Base-by-base conservation (phyloP, 2,888 invertebrate genomes). In the Timema podura region DNA sequence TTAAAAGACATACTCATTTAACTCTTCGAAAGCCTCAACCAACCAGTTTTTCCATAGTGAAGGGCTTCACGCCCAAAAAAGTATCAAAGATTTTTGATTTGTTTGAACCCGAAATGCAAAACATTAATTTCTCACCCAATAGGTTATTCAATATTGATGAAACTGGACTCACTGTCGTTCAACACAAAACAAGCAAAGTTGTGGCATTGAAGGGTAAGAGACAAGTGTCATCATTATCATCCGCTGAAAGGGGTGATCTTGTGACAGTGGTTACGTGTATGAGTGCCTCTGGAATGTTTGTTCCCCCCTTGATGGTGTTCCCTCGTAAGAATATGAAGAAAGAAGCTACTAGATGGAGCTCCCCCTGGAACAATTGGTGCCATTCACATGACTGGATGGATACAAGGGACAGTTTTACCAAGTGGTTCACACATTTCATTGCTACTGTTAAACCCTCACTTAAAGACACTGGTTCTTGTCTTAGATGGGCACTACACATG, bases 191-290 rank as follows among this genome's bases (percentile, higher is more conserved):
- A n/a, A n/a, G n/a, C n/a, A n/a, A n/a, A n/a, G n/a, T n/a, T n/a
- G n/a, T n/a, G n/a, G n/a, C n/a, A n/a, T n/a, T n/a, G n/a, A n/a
- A n/a, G n/a, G n/a, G n/a, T n/a, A n/a, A n/a, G n/a, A n/a, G n/a
- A n/a, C 77, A 79, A 74, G 75, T 80, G 44, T 77, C 74, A 8
- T 68, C 77, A 54, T 15, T 77, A 67, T 77, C 77, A n/a, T 78
- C 78, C 69, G 77, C 77, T n/a, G 59, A 80, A 76, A 71, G 79
- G 69, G 79, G 78, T 6, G 75, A 76, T 48, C 73, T 76, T 16
- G 72, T 79, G 9, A 79, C 79, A n/a, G 70, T 77, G 54, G 74
- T 78, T 57, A 73, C 71, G 46, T 75, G 76, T 61, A 77, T 80
- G 76, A 77, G 72, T 11, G 67, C 54, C 45, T 45, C 48, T 15